Conservation (phyloP, 2,888 invertebrate genomes). For the Germaria angustata region DNA sequence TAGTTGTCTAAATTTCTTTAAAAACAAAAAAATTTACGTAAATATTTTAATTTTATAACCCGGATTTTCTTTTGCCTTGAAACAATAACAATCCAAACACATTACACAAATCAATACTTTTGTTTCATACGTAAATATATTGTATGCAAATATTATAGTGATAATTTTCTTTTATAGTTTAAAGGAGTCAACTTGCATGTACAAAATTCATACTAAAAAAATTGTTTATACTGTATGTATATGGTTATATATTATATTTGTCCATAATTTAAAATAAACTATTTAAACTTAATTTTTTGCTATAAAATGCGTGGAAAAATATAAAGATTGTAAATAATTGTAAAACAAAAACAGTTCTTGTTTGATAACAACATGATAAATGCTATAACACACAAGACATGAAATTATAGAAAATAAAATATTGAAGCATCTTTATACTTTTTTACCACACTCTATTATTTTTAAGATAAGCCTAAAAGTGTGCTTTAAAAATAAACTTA, state of each 20-base stretch:
- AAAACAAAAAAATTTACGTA: neutral
- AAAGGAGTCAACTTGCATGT: slow-evolving; percentile 6
- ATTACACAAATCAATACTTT: slow-evolving; percentile 31
- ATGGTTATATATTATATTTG: neutral
- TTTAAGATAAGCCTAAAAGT: slow-evolving; percentile 46
- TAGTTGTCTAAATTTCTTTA: neutral
- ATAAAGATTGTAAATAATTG: neutral
- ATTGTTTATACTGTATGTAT: neutral
- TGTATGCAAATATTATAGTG: neutral
- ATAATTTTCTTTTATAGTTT: neutral
- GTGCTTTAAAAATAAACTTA: slow-evolving; percentile 40
- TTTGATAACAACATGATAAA: neutral
- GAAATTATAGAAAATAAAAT: neutral
- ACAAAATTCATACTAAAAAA: slow-evolving; percentile 28
- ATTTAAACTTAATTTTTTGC: slow-evolving; percentile 19
- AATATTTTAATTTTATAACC: neutral
- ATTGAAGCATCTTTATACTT: neutral
- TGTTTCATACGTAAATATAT: neutral
- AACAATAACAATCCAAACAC: slow-evolving; percentile 58
- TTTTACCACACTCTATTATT: neutral
- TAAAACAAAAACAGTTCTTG: neutral
- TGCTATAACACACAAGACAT: no score
- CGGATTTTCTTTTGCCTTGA: neutral
- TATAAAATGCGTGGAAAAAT: slow-evolving; percentile 7
- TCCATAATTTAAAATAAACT: slow-evolving; percentile 29